These are phyloP conservation scores for Dicerorhinus sumatrensis DNA, from an alignment of 2,113 vertebrate genomes.

Conservation along the genomic window DNA sequence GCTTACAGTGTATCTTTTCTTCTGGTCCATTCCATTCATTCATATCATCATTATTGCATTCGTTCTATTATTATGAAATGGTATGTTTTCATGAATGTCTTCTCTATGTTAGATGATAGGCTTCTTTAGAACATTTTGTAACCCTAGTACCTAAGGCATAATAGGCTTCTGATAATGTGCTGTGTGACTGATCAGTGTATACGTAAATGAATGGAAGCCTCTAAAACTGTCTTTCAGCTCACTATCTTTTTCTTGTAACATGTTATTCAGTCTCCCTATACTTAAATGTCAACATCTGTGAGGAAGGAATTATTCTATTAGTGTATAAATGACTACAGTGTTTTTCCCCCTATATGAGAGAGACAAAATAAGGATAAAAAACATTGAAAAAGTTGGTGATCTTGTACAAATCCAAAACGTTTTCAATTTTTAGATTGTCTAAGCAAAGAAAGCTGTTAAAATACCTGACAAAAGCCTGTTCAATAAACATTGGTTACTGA, in stretches of 20 bases:
- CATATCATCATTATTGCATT: neutral
- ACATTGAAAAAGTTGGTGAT: neutral
- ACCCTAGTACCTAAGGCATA: neutral
- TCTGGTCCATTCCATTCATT: neutral
- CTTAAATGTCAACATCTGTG: conserved; percentile 9
- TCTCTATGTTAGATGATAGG: neutral
- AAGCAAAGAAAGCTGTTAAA: neutral
- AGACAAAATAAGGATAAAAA: neutral
- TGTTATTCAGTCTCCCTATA: neutral
- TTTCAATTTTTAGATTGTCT: conserved; percentile 1
- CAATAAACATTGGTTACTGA: neutral
- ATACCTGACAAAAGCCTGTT: neutral
- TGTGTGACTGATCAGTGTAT: neutral
- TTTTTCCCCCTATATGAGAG: neutral
- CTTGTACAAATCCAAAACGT: neutral
- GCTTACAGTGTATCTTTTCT: neutral
- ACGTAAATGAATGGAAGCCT: neutral
- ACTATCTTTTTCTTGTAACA: neutral
- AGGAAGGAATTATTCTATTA: neutral
- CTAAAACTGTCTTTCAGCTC: neutral
- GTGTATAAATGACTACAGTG: neutral
- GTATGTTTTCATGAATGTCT: neutral
- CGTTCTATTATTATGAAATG: neutral
- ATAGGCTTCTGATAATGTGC: neutral
- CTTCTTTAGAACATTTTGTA: neutral